A percentile compares a stretch with the other conserved stretches of the same genome.
Conservation (phyloP, 2,888 invertebrate species). For the Dasypogon diadema region DNA sequence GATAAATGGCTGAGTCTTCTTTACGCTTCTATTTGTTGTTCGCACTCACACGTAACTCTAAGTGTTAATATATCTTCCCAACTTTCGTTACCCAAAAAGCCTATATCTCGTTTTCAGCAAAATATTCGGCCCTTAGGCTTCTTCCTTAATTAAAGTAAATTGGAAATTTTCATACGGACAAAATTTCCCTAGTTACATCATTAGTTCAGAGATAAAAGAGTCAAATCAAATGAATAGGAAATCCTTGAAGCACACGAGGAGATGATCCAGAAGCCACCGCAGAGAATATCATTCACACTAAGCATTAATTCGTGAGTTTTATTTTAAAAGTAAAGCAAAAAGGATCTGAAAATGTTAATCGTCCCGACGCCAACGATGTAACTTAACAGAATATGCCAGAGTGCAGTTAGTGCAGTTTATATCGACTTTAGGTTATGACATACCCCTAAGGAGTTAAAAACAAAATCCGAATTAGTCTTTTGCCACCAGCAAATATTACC, state of each 20-base stretch:
- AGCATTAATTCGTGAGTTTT: no score
- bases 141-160: conserved; percentile 11
- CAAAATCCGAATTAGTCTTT: not conserved
- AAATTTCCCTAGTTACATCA: conserved; percentile 41
- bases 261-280: no score
- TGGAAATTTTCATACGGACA: conserved; percentile 19
- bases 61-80: no score
- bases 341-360: not conserved
- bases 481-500: not conserved
- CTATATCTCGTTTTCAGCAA: no score
- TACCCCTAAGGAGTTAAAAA: not conserved
- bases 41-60: no score
- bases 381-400: not conserved
- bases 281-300: no score
- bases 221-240: not conserved
- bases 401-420: not conserved
- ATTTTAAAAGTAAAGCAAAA: not conserved
- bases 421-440: not conserved
- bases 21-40: no score
- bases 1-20: no score
- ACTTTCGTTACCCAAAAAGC: no score
- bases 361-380: not conserved
- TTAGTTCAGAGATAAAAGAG: not conserved
- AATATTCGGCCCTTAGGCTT: no score
- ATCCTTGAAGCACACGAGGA: no score